Percentiles rank a stretch among this genome's conserved stretches.
Evolutionary conservation across 2,888 invertebrate genomes (phyloP).

Genomic region (Melieria picta): DNA sequence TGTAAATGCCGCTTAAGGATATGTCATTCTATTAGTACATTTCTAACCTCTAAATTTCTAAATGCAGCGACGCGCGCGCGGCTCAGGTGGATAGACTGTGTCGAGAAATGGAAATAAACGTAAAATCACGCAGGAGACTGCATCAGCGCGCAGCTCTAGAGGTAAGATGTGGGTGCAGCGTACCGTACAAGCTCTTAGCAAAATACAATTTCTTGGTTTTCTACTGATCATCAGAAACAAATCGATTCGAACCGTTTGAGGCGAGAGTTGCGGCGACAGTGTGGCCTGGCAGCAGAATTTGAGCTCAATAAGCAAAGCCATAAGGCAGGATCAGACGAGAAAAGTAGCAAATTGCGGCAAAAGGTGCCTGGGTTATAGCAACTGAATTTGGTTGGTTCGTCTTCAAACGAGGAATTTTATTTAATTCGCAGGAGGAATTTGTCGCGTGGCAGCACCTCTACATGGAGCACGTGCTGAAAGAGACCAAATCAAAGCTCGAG

Average conservation of each 20-base stretch:
- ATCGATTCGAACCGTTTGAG: slow-evolving; percentile 1
- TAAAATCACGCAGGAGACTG: slow-evolving; percentile 27
- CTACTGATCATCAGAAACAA: slow-evolving; percentile 6
- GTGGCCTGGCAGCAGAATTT: neutral
- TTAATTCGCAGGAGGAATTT: slow-evolving; percentile 25
- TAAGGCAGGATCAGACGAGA: slow-evolving; percentile 16
- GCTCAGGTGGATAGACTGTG: neutral
- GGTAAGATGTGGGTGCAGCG: slow-evolving; percentile 26
- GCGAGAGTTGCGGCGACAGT: slow-evolving; percentile 9
- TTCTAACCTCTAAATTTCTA: neutral
- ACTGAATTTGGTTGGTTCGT: too few species aligned
- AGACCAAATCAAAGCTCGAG: slow-evolving; percentile 24
- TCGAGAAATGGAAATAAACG: too few species aligned
- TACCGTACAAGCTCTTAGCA: neutral
- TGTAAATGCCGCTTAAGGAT: too few species aligned
- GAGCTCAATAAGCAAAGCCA: slow-evolving; percentile 23
- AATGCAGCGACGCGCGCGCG: slow-evolving; percentile 5
- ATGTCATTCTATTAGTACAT: neutral
- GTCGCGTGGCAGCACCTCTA: slow-evolving; percentile 41
- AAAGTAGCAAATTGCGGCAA: slow-evolving; percentile 23
- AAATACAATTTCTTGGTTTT: slow-evolving; percentile 4
- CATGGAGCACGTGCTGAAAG: slow-evolving; percentile 35
- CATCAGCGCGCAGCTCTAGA: slow-evolving; percentile 30
- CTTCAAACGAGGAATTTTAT: neutral
- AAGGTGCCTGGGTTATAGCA: slow-evolving; percentile 27